Evolutionary conservation across 2,888 invertebrate genomes (phyloP), one percentile per base, ranked within the genome.

Genomic region (Rotaria socialis): DNA sequence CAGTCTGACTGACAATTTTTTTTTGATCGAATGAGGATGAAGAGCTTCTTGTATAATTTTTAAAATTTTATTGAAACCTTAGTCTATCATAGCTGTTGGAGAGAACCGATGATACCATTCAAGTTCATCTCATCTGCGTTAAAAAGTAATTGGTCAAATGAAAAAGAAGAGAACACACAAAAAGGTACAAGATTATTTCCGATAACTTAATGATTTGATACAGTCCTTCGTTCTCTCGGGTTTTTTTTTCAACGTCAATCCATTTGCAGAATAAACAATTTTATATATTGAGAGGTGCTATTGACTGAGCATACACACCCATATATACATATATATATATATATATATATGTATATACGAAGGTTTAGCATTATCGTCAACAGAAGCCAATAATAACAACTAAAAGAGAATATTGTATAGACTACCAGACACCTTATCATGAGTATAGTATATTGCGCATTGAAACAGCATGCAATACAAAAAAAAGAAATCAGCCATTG

Each of bases 361-460:
- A 67, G 67, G 27, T 67, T 67, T 67, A 35, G 67, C 27, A 67
- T 67, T 67, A 67, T 67, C 67, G 67, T 67, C 67, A 67, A 67
- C 67, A 67, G 67, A 67, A 67, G 67, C 67, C 67, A 67, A 35
- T 27, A 67, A 67, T 27, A 27, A 67, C 35, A 7, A 67, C 35
- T 67, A 35, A 67, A 67, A 67, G 19, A 67, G 67, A 67, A 67
- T 67, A 67, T 35, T 16, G 16, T 11, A 35, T 6, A 67, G 35
- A 67, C 67, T 35, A 67, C 67, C 67, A 67, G 67, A 67, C 67
- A 67, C 67, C 67, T 67, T 67, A 67, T 67, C 27, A 67, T 67
- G 27, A 67, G 27, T 35, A 35, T 67, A 35, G 35, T 35, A 35
- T 41, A 67, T 67, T 67, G 27, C 67, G 67, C 35, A 67, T 27